Base-by-base conservation (phyloP, 2,113 vertebrate species). In the Casuarius casuarius region DNA sequence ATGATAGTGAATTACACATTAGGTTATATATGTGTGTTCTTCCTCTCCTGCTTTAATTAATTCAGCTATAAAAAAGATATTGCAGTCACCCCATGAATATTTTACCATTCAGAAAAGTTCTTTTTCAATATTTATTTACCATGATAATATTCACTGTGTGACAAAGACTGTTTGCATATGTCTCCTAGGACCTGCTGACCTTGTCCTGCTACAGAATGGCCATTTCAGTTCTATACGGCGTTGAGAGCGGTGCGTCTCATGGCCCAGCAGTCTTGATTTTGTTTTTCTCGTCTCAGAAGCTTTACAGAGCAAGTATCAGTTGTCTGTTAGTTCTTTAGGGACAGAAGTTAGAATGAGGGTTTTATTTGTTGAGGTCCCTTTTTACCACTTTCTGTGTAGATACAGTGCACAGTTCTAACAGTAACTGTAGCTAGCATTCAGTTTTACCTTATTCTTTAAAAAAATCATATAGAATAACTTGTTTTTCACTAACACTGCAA, bases 391-490 rank as follows among this genome's bases (percentile, higher is more conserved):
- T 75, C 21, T 68, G 20, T 76, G 48, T 11, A 80, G n/a, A 33
- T 92, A 70, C 62, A 89, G 0, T 51, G 28, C 12, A 63, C 8
- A 49, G 11, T 85, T 71, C 44, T 80, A 80, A 68, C 65, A 85
- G 29, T 68, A 81, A 40, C 4, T 67, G 2, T 29, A 26, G 38
- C 88, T 35, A 84, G 14, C 35, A 59, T 35, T 54, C 13, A 48
- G 58, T 90, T 91, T 91, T 77, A n/a, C 20, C 89, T 96, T 48
- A 14, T 95, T 62, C 19, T 83, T 76, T 10, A 31, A 81, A 92
- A 96, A 70, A 58, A 7, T 33, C 12, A 68, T 35, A 12, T 10
- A 65, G 10, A 84, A 12, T 77, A 75, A 63, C 21, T 91, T 13
- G 73, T 72, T 94, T 74, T 46, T 94, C 29, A 42, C 20, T 92